These are phyloP conservation scores for Litocranius walleri DNA, from an alignment of 2,113 vertebrate genomes.

Conservation along the genomic window DNA sequence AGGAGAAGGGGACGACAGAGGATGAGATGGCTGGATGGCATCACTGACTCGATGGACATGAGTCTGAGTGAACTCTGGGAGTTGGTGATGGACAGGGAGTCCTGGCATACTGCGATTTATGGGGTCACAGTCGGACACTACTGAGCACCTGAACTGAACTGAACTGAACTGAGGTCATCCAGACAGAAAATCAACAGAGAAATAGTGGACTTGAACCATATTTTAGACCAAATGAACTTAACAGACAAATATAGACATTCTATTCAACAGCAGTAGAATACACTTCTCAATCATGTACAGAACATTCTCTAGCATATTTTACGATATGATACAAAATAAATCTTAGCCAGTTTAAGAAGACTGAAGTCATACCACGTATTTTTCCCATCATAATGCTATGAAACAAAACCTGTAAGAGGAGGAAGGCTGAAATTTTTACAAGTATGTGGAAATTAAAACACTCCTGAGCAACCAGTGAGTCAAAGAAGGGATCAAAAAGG, in stretches of 20 bases:
- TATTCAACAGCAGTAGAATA: not conserved
- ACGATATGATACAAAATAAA: not conserved
- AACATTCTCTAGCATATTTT: not conserved
- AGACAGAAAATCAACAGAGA: not conserved
- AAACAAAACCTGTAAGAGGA: not conserved
- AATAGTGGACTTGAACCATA: not conserved
- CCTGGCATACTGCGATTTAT: too few relatives aligned
- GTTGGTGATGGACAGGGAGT: too few relatives aligned
- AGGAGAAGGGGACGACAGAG: accelerated
- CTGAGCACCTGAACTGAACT: too few relatives aligned
- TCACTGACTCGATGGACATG: accelerated
- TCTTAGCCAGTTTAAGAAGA: not conserved
- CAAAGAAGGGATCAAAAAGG: not conserved
- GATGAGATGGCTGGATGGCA: too few relatives aligned
- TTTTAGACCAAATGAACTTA: not conserved
- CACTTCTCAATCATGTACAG: not conserved
- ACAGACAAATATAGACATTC: not conserved
- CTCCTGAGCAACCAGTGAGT: not conserved
- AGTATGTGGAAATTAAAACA: not conserved
- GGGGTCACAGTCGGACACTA: too few relatives aligned
- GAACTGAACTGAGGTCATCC: not conserved
- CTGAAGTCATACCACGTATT: not conserved
- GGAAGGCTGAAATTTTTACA: not conserved
- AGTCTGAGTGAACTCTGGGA: too few relatives aligned
- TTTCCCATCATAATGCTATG: not conserved